These are phyloP conservation scores for Himalopsyche anomala DNA, from an alignment of 2,888 invertebrate genomes.

Conservation along the genomic window DNA sequence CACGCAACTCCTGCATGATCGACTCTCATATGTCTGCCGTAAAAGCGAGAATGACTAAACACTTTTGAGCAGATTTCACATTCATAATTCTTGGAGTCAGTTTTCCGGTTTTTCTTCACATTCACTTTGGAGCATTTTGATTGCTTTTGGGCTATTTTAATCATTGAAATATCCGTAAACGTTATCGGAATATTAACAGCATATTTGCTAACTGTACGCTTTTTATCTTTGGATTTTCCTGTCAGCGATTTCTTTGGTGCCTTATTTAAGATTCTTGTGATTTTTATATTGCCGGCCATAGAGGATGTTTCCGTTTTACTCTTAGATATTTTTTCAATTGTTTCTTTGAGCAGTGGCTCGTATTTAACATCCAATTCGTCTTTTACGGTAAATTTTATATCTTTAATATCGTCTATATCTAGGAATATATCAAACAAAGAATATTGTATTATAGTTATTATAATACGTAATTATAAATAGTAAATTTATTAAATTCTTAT, in stretches of 20 bases:
- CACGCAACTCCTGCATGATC: constrained; percentile 54
- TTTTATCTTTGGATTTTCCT: constrained; percentile 9
- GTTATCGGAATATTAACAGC: neutral
- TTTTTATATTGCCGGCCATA: neutral
- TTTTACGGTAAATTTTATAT: constrained; percentile 2
- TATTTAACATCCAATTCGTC: constrained; percentile 1
- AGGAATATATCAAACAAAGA: neutral
- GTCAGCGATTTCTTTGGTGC: neutral
- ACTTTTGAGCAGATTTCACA: constrained; percentile 52
- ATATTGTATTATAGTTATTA: too few species aligned
- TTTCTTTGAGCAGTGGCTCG: neutral
- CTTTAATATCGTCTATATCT: neutral
- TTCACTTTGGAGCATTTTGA: neutral
- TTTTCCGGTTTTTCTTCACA: neutral
- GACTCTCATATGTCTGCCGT: constrained; percentile 55
- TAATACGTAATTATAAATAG: too few species aligned
- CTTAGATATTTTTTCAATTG: neutral
- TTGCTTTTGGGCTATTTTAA: constrained; percentile 22
- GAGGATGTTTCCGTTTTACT: neutral
- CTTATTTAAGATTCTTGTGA: neutral
- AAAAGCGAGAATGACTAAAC: constrained; percentile 49
- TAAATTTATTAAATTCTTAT: too few species aligned
- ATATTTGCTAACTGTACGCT: constrained; percentile 4
- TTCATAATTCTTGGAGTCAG: constrained; percentile 36
- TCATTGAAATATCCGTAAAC: constrained; percentile 7